These are phyloP conservation scores for Gorsachius magnificus DNA, from an alignment of 2,797 vertebrate genomes.

Conservation along the genomic window DNA sequence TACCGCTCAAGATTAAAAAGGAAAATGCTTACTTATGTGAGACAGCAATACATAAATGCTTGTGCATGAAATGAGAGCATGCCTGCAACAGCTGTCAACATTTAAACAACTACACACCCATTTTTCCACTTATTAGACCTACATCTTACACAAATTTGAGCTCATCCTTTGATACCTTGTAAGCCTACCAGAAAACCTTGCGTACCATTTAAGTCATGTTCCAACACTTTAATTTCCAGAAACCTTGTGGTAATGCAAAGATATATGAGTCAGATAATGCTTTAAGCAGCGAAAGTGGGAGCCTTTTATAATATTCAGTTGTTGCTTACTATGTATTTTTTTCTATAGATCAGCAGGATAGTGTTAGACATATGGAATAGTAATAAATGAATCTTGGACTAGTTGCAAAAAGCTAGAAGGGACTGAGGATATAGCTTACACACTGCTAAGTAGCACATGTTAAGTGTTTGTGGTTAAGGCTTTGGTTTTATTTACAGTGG, in stretches of 20 bases:
- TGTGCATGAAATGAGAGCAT: not conserved
- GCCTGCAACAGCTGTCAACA: not conserved
- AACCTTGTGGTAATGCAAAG: not conserved
- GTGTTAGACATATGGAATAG: not conserved
- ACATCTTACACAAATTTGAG: not conserved
- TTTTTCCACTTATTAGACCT: not conserved
- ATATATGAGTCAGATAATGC: not conserved
- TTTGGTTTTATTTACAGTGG: not conserved
- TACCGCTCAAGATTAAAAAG: not conserved
- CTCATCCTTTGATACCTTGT: not conserved
- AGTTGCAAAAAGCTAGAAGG: not conserved
- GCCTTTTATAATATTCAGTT: not conserved
- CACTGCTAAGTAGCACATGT: not conserved
- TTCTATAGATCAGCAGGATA: not conserved
- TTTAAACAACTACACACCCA: not conserved
- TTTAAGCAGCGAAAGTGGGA: not conserved
- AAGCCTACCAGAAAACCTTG: not conserved
- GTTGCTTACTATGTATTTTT: conserved; percentile 2
- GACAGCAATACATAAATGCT: not conserved
- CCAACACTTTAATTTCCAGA: not conserved
- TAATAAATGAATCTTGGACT: conserved; percentile 26
- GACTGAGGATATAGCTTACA: not conserved
- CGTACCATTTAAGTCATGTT: not conserved
- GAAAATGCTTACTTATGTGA: not conserved
- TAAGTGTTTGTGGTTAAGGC: not conserved